These are phyloP conservation scores for Brachionus koreanus DNA, from an alignment of 1,140 invertebrate genomes.

Conservation along the genomic window DNA sequence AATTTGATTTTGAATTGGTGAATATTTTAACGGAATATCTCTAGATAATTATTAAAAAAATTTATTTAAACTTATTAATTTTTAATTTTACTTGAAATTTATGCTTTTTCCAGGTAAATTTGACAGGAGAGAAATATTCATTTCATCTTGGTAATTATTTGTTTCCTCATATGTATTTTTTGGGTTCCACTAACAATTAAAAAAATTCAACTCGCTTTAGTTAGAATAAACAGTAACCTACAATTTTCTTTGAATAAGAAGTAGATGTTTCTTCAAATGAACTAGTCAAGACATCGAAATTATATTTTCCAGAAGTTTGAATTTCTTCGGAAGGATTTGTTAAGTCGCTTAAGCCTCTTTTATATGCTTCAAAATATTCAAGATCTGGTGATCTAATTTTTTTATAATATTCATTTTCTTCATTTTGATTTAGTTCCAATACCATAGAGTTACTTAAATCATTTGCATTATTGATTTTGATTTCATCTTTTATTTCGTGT, in stretches of 20 bases:
- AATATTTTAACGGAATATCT: slow-evolving; percentile 2
- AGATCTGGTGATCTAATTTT: slow-evolving; percentile 19
- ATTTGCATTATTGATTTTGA: not conserved
- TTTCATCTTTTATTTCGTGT: not conserved
- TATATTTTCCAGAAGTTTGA: slow-evolving; percentile 28
- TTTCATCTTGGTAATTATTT: slow-evolving; percentile 38
- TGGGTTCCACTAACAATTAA: not conserved
- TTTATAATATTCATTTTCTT: not conserved
- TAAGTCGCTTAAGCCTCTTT: slow-evolving; percentile 18
- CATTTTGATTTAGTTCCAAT: not conserved
- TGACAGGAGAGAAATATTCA: slow-evolving; percentile 20
- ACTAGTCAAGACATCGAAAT: slow-evolving; percentile 39
- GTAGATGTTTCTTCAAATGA: slow-evolving; percentile 37
- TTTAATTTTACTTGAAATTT: slow-evolving; percentile 7
- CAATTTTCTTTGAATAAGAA: slow-evolving; percentile 15
- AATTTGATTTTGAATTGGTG: not conserved
- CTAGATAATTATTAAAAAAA: not conserved
- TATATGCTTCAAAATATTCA: slow-evolving; percentile 15
- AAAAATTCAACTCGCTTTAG: not conserved
- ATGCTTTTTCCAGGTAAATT: slow-evolving; percentile 30
- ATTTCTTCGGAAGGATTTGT: slow-evolving; percentile 12
- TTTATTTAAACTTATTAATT: not conserved
- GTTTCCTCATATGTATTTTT: not conserved
- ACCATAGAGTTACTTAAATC: too few relatives aligned
- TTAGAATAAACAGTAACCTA: not conserved